Base-by-base conservation (phyloP, 2,888 invertebrate genomes). In the Mythimna lalbum region DNA sequence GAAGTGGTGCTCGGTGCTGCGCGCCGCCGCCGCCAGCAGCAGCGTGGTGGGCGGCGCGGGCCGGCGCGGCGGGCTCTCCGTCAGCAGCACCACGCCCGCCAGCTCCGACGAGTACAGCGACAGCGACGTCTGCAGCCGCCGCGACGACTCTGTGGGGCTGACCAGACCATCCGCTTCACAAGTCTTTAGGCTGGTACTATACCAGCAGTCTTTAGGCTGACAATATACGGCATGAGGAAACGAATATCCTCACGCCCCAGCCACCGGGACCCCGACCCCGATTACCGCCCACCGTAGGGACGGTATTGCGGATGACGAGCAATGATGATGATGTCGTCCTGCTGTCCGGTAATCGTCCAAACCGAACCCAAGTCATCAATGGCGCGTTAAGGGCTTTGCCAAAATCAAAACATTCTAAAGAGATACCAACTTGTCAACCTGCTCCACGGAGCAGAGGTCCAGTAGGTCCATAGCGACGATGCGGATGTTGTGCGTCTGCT, bases 401-500 rank as follows among this genome's bases (percentile, higher is more conserved):
- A 6, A 17, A 43, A 43, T 19, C 6, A 19, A 17, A 43, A 43
- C 17, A 1, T 27, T 17, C 9, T 27, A 23, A 27, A 61, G 4
- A 33, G 49, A 23, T 19, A 60, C 52, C 31, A 6, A 93, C 93
- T 90, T 90, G 66, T 93, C 92, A 1, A 78, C 76, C 4, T 88
- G 83, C 21, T 91, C 88, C 0, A 89, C 82, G 4, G 86, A 79
- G 80, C 93, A 94, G 21, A 94, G 84, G 33, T 94, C 93, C 63
- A 92, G 98, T 82, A 99, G 96, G 89, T 99, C 98, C 27, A 98
- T 98, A 71, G 98, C 98, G 43, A 99, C 96, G 76, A 99, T 97
- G 67, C 99, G 97, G 77, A 99, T 98, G 93, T 99, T 99, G 93
- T 99, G 99, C 97, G 99, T 99, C 90, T 99, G 99, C 93, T 99